Evolutionary conservation across 1,140 invertebrate genomes (phyloP).

Genomic region (Helicoverpa zea): DNA sequence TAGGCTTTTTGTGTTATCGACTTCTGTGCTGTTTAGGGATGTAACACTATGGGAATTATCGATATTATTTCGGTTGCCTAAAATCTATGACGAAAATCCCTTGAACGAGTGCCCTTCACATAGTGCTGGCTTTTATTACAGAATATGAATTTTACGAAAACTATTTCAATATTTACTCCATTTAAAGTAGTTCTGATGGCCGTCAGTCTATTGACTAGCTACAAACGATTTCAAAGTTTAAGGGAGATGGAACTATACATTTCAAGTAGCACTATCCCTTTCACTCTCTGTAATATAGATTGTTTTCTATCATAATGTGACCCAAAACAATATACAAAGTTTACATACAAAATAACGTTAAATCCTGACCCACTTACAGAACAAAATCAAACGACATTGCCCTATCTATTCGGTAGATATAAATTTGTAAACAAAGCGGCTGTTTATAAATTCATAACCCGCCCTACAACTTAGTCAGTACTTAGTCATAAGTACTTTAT

Average conservation of each 20-base stretch:
- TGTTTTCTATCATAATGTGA: too few relatives aligned
- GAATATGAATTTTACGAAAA: too few relatives aligned
- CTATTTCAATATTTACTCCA: too few relatives aligned
- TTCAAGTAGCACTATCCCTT: too few relatives aligned
- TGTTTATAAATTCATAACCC: slow-evolving; percentile 15
- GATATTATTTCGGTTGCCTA: background rate
- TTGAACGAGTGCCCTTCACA: background rate
- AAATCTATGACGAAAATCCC: background rate
- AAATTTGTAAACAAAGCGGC: background rate
- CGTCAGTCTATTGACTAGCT: too few relatives aligned
- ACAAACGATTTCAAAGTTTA: too few relatives aligned
- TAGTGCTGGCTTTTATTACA: too few relatives aligned
- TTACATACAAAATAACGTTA: too few relatives aligned
- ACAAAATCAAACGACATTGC: background rate
- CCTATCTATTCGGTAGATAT: background rate
- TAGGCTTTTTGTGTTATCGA: slow-evolving; percentile 38
- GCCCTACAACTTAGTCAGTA: background rate
- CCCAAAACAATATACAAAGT: too few relatives aligned
- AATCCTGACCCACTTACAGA: background rate
- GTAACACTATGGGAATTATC: background rate
- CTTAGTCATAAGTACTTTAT: slow-evolving; percentile 6
- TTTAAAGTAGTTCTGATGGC: too few relatives aligned
- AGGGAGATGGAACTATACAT: too few relatives aligned
- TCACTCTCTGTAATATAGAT: too few relatives aligned
- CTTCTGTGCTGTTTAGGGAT: slow-evolving; percentile 9